These are phyloP conservation scores for Penaeus indicus DNA, from an alignment of 1,140 invertebrate genomes.

Conservation along the genomic window DNA sequence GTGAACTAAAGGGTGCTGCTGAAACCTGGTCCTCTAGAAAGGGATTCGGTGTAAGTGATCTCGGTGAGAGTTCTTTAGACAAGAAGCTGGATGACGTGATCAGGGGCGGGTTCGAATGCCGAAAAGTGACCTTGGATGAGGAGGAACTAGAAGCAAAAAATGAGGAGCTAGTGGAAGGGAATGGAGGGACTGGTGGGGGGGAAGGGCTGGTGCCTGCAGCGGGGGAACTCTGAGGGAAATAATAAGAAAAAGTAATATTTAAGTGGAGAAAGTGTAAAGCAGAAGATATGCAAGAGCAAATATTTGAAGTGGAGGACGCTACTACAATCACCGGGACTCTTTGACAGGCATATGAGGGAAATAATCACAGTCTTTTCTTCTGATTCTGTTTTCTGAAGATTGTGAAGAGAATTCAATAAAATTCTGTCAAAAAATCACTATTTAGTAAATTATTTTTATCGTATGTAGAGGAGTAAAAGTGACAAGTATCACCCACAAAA, in stretches of 20 bases:
- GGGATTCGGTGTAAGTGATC: neutral
- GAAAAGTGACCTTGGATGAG: slow-evolving; percentile 66
- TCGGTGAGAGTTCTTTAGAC: neutral
- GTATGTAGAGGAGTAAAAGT: no score
- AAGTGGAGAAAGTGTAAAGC: neutral
- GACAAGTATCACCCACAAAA: no score
- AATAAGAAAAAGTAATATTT: slow-evolving; percentile 20
- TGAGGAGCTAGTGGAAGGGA: slow-evolving; percentile 66
- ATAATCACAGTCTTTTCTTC: no score
- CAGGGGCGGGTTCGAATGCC: slow-evolving; percentile 41
- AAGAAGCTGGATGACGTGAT: neutral
- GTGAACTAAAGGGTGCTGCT: neutral
- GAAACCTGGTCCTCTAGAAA: neutral
- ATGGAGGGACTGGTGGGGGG: slow-evolving; percentile 58
- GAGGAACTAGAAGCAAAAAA: slow-evolving; percentile 29
- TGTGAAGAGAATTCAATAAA: no score
- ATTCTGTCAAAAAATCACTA: no score
- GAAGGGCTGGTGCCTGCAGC: slow-evolving; percentile 42
- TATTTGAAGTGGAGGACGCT: no score
- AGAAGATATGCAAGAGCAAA: neutral
- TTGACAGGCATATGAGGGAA: no score
- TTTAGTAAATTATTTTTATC: no score
- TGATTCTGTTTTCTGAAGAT: no score
- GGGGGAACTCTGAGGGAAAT: slow-evolving; percentile 45
- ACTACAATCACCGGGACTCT: no score